Evolutionary conservation across 1,140 invertebrate species (phyloP).

Genomic region (Drosophila chauvacae): DNA sequence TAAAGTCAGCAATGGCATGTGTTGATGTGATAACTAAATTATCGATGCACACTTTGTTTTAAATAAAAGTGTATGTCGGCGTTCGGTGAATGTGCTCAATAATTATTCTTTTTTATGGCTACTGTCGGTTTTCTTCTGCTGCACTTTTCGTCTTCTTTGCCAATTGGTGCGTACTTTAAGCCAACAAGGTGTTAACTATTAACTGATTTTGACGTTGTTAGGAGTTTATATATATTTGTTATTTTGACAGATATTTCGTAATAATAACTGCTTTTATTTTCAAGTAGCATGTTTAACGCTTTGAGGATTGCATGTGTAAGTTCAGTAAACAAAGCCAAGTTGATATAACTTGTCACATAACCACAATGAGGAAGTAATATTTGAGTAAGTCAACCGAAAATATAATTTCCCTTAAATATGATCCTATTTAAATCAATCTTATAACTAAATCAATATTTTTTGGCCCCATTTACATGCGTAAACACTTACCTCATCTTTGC

Average conservation of each 20-base stretch:
- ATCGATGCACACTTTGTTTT: neutral
- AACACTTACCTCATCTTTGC: slow-evolving; percentile 92
- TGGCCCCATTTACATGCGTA: neutral
- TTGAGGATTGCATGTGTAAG: slow-evolving; percentile 24
- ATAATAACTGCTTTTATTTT: slow-evolving; percentile 39
- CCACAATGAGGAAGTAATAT: neutral
- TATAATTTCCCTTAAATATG: neutral
- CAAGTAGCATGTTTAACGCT: slow-evolving; percentile 40
- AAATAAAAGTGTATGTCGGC: neutral
- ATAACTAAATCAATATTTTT: neutral
- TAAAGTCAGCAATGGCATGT: neutral
- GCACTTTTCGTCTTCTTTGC: slow-evolving; percentile 61
- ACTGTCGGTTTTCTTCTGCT: slow-evolving; percentile 9
- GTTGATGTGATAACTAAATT: neutral
- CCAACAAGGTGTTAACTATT: slow-evolving; percentile 56
- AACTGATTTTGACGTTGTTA: slow-evolving; percentile 43
- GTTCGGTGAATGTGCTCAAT: neutral
- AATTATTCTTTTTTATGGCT: slow-evolving; percentile 4
- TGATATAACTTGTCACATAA: slow-evolving; percentile 36
- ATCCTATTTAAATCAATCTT: neutral
- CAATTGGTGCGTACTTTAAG: slow-evolving; percentile 64
- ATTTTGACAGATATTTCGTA: slow-evolving; percentile 49
- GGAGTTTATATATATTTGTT: neutral
- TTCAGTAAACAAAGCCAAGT: slow-evolving; percentile 3
- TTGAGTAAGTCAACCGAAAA: neutral